Conservation (phyloP, 2,888 invertebrate genomes). For the Mantis religiosa region DNA sequence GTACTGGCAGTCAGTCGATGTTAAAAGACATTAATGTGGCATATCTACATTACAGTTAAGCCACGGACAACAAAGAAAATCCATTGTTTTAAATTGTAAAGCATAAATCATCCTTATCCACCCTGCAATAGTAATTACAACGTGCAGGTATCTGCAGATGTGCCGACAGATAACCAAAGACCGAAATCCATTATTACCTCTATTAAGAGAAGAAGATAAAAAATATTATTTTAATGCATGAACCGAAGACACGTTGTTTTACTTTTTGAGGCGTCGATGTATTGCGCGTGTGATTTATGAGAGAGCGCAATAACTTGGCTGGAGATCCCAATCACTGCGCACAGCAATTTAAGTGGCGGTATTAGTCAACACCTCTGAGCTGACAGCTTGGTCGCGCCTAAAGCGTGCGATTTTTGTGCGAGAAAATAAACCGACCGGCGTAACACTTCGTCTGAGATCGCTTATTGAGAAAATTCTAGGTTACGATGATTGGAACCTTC, state of each 20-base stretch:
- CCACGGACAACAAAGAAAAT: too few species aligned
- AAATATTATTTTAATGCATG: neutral
- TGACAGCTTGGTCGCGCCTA: neutral
- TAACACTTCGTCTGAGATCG: neutral
- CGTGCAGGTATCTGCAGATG: neutral
- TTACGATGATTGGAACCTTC: neutral
- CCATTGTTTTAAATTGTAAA: neutral
- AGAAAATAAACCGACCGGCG: too few species aligned
- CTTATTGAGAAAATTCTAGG: neutral
- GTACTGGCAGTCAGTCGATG: too few species aligned
- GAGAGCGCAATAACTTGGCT: neutral
- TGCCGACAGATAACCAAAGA: neutral
- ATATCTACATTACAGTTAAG: too few species aligned
- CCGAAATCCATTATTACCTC: neutral
- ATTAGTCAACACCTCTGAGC: neutral
- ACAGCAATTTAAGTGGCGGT: neutral
- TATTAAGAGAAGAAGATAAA: neutral
- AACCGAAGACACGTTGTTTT: neutral
- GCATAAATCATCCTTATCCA: neutral
- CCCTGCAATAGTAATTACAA: neutral
- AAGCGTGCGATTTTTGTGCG: neutral
- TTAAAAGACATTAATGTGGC: too few species aligned
- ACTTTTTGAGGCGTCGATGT: neutral
- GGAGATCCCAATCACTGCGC: neutral
- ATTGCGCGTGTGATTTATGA: neutral